Percentiles rank a stretch among this genome's conserved stretches.
Evolutionary conservation across 1,140 invertebrate genomes (phyloP).

Genomic region (Polyergus mexicanus): DNA sequence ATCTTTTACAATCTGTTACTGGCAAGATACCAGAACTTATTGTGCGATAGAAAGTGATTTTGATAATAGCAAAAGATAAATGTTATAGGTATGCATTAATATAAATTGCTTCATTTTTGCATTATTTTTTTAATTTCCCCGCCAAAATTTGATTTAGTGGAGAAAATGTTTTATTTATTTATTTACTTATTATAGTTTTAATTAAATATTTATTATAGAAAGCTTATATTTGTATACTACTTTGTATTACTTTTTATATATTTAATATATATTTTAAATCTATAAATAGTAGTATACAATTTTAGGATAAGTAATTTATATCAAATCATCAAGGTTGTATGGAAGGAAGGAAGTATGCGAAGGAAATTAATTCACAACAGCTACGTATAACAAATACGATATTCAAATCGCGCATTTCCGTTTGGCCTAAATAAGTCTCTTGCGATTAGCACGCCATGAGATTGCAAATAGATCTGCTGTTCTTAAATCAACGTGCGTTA

Average conservation of each 20-base stretch:
- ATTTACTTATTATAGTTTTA: neutral
- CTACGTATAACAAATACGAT: neutral
- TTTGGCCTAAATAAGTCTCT: constrained; percentile 64
- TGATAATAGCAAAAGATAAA: neutral
- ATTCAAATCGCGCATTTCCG: constrained; percentile 63
- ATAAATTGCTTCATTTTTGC: neutral
- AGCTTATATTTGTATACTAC: neutral
- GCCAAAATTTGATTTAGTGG: too few relatives aligned
- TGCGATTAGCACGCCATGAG: constrained; percentile 46
- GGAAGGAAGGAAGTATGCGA: neutral
- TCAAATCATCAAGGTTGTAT: neutral
- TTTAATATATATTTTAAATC: neutral
- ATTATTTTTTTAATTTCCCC: neutral
- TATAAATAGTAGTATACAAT: neutral
- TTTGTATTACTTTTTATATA: neutral
- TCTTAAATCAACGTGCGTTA: neutral
- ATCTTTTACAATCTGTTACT: constrained; percentile 3
- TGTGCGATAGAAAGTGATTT: neutral
- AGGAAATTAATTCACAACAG: neutral
- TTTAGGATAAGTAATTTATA: neutral
- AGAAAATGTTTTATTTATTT: neutral
- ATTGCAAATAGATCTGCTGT: constrained; percentile 62
- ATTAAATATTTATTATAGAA: neutral
- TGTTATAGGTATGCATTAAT: neutral
- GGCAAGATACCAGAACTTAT: neutral